Percentiles rank a stretch among this genome's conserved stretches.
These are phyloP conservation scores for Morpho deidamia DNA, from an alignment of 2,888 invertebrate species.

Conservation along the genomic window DNA sequence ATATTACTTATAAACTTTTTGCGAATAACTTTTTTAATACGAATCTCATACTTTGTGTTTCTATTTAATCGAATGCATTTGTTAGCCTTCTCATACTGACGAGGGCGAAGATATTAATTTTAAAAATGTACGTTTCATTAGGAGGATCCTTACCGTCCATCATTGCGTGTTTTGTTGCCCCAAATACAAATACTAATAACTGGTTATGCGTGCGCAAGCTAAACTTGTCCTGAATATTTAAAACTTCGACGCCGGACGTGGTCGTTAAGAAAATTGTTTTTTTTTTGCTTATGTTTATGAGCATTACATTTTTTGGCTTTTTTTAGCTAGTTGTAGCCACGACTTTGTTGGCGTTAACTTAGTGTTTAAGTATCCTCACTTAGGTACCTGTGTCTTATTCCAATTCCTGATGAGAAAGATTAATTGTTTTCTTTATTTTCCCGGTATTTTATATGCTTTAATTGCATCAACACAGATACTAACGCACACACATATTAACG, in stretches of 20 bases:
- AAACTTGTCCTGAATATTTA: constrained; percentile 28
- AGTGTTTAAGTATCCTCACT: no score
- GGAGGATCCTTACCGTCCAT: constrained; percentile 31
- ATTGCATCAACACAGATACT: no score
- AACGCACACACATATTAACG: no score
- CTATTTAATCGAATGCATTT: neutral
- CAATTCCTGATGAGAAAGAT: no score
- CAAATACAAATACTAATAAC: constrained; percentile 50
- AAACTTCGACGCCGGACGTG: constrained; percentile 16
- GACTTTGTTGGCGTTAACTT: no score
- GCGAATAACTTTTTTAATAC: no score
- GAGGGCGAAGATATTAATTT: constrained; percentile 6
- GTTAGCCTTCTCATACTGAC: neutral
- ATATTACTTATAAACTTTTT: no score
- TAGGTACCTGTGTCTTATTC: no score
- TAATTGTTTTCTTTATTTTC: no score
- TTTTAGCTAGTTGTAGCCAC: neutral
- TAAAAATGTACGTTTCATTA: constrained; percentile 20
- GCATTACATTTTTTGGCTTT: constrained; percentile 1
- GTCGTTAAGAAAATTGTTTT: constrained; percentile 15
- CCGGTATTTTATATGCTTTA: no score
- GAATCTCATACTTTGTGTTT: neutral
- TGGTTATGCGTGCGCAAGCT: constrained; percentile 47
- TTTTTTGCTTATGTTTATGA: no score
- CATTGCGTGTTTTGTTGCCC: constrained; percentile 57